These are phyloP conservation scores for Campoplex capitator DNA, from an alignment of 2,888 invertebrate species.

Conservation along the genomic window DNA sequence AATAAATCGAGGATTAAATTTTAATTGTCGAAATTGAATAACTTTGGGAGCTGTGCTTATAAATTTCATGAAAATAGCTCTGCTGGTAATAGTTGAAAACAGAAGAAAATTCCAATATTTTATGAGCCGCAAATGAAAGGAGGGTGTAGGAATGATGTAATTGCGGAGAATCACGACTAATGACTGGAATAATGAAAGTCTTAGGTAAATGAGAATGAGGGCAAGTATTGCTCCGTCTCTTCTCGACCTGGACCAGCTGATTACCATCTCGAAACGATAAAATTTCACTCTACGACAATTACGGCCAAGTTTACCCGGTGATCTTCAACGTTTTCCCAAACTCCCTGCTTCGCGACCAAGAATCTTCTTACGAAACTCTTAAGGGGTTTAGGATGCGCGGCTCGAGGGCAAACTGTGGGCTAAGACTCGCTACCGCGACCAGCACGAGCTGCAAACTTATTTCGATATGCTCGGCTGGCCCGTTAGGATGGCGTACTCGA, in stretches of 20 bases:
- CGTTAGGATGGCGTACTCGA: not conserved
- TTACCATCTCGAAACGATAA: constrained; percentile 58
- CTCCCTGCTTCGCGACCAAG: constrained; percentile 18
- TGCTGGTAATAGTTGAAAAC: not conserved
- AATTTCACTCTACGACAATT: constrained; percentile 65
- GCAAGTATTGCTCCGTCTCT: constrained; percentile 24
- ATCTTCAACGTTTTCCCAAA: constrained; percentile 39
- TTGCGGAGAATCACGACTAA: constrained; percentile 41
- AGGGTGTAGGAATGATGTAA: constrained; percentile 1
- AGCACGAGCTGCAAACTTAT: constrained; percentile 33
- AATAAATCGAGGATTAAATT: too few relatives aligned
- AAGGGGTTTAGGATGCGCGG: constrained; percentile 8
- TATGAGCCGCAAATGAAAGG: not conserved
- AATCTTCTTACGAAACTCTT: constrained; percentile 38
- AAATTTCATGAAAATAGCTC: not conserved
- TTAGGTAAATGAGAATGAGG: constrained; percentile 42
- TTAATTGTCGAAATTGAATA: too few relatives aligned
- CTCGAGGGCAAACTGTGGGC: constrained; percentile 11
- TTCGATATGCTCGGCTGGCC: constrained; percentile 19
- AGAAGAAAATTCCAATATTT: constrained; percentile 4
- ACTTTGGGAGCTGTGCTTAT: not conserved
- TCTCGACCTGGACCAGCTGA: not conserved
- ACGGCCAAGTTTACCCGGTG: constrained; percentile 60
- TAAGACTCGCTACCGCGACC: not conserved
- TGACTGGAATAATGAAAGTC: constrained; percentile 57